These are phyloP conservation scores for Huso huso DNA, from an alignment of 2,797 vertebrate species.

Conservation along the genomic window DNA sequence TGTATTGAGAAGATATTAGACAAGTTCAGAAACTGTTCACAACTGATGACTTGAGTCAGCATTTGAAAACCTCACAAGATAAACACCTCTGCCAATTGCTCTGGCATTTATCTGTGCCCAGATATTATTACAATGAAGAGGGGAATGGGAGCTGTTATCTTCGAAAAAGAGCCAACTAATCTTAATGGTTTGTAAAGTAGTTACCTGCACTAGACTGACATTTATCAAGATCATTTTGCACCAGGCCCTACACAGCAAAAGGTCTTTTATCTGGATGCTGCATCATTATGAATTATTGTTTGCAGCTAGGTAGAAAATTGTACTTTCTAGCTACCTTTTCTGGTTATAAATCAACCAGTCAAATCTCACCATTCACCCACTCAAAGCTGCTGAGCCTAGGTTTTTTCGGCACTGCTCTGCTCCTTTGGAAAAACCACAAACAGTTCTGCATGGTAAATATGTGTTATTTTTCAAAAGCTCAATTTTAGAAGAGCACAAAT, in stretches of 20 bases:
- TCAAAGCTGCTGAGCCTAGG: constrained; percentile 87
- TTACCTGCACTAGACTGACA: constrained; percentile 92
- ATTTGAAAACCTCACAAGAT: constrained; percentile 64
- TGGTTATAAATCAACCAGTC: constrained; percentile 95
- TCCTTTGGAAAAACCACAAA: constrained; percentile 31
- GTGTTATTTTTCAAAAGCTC: neutral
- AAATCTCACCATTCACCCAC: constrained; percentile 78
- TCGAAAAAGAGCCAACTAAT: constrained; percentile 69
- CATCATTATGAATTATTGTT: constrained; percentile 99
- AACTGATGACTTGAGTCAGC: constrained; percentile 72
- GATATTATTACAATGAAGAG: constrained; percentile 80
- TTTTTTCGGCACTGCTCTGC: constrained; percentile 33
- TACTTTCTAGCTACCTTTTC: constrained; percentile 91
- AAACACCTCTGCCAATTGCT: constrained; percentile 60
- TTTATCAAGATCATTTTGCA: constrained; percentile 92
- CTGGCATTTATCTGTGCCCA: constrained; percentile 71
- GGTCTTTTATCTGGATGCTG: constrained; percentile 87
- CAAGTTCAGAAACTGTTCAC: constrained; percentile 51
- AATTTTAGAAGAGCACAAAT: no score
- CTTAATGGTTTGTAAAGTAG: constrained; percentile 96
- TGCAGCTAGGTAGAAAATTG: constrained; percentile 98
- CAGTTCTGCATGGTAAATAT: constrained; percentile 1
- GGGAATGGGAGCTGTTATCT: constrained; percentile 76
- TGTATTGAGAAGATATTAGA: neutral
- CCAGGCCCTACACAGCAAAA: constrained; percentile 74